Base-by-base conservation (phyloP, 2,797 vertebrate species). In the Triplophysa bombifrons region DNA sequence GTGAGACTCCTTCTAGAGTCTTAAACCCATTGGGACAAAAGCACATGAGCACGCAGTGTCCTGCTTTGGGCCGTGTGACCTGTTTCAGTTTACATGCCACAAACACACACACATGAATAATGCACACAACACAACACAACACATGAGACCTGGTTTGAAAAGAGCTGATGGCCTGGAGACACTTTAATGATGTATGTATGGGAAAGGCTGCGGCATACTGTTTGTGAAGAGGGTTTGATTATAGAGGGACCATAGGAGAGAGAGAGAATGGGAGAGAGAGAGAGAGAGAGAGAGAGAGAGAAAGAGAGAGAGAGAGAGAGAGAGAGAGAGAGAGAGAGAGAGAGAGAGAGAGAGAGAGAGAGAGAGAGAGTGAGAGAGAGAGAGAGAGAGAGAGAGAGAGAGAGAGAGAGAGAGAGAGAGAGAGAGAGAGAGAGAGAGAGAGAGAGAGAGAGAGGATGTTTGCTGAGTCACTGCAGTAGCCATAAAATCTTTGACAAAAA, bases 381-480 rank as follows among this genome's bases (percentile, higher is more conserved):
- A 58, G 68, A 56, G 46, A n/a, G 7, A n/a, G 51, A 53, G 51
- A 55, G 55, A 56, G 55, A 22, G 22, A 22, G 22, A 22, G 22
- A 22, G 22, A 56, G 55, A 56, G 55, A 75, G 72, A 70, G 48
- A 63, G 13, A 60, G 22, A 58, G 68, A 56, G 46, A n/a, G 7
- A n/a, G 51, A 53, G 51, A 55, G 55, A 56, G 55, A 22, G 22
- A 22, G 22, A 22, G 22, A 22, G 22, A 56, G 55, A 56, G 55
- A 75, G 72, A 70, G 48, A 63, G 13, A 60, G 22, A 58, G 68
- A 56, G n/a, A 53, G 16, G 41, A 38, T 51, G 38, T 70, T 76
- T 84, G 81, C 69, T 80, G 74, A 82, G 77, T 84, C 81, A 82
- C 74, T 82, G 81, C 71, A 34, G 77, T 76, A 69, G 73, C 51